Evolutionary conservation across 1,140 invertebrate species (phyloP).

Genomic region (Hermetia illucens): DNA sequence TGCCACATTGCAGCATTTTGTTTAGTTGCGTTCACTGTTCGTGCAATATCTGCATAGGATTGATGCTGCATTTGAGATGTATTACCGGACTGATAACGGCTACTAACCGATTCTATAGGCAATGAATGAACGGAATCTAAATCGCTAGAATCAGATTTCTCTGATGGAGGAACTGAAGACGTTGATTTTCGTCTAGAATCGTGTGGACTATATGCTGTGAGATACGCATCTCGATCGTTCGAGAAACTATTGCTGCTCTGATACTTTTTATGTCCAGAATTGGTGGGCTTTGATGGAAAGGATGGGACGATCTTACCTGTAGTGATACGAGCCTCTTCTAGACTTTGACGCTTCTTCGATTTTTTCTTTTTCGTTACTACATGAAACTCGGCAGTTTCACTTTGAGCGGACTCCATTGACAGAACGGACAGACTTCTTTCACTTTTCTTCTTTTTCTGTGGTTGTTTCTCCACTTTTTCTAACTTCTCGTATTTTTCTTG

Average conservation of each 20-base stretch:
- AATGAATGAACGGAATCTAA: constrained; percentile 58
- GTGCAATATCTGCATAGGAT: constrained; percentile 57
- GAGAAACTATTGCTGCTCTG: constrained; percentile 15
- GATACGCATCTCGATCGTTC: constrained; percentile 7
- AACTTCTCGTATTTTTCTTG: constrained; percentile 2
- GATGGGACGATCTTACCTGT: constrained; percentile 5
- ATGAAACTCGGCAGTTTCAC: constrained; percentile 43
- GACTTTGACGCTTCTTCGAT: constrained; percentile 44
- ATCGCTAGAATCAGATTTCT: constrained; percentile 54
- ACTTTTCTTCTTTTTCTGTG: no score
- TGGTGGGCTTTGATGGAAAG: no score
- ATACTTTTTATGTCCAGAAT: constrained; percentile 10
- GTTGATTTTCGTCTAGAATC: constrained; percentile 38
- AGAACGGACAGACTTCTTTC: no score
- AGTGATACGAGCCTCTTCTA: constrained; percentile 16
- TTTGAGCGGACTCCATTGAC: constrained; percentile 17
- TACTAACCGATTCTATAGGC: constrained; percentile 37
- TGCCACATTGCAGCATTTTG: constrained; percentile 10
- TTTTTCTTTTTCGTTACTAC: constrained; percentile 57
- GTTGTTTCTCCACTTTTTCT: constrained; percentile 2
- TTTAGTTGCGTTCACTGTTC: constrained; percentile 21
- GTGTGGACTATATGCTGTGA: constrained; percentile 10
- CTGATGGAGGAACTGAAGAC: constrained; percentile 46
- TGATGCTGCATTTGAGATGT: constrained; percentile 10
- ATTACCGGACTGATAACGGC: neutral